Evolutionary conservation across 2,888 invertebrate genomes (phyloP).

Genomic region (Himalopsyche tibetana): DNA sequence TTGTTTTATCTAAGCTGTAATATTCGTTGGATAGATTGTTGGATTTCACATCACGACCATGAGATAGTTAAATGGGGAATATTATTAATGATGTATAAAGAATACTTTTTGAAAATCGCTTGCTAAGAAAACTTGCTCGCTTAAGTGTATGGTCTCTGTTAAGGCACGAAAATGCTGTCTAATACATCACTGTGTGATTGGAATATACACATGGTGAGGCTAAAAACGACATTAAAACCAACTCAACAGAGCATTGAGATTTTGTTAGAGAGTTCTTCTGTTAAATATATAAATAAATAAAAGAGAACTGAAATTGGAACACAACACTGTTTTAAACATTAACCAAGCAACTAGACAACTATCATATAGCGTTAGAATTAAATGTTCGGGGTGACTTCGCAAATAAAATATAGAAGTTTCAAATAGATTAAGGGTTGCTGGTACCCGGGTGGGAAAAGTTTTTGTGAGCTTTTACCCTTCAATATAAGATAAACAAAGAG

Average conservation of each 20-base stretch:
- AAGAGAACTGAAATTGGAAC: not conserved
- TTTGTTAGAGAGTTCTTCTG: not conserved
- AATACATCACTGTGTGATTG: slow-evolving; percentile 31
- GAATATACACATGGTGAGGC: not conserved
- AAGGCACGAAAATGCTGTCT: slow-evolving; percentile 28
- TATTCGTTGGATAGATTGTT: no score
- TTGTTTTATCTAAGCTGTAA: no score
- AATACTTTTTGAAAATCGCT: no score
- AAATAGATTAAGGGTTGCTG: no score
- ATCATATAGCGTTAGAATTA: not conserved
- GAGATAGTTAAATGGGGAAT: no score
- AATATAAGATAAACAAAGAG: no score
- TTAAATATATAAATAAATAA: slow-evolving; percentile 3
- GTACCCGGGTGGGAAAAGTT: no score
- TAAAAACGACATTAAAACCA: slow-evolving; percentile 25
- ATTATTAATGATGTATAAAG: no score
- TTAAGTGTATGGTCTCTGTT: not conserved
- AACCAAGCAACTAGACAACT: not conserved
- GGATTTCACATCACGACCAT: no score
- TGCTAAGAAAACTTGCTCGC: not conserved
- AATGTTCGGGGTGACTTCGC: not conserved
- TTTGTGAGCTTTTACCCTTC: no score
- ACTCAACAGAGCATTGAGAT: not conserved
- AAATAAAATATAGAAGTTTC: not conserved
- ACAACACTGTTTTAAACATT: not conserved